Evolutionary conservation across 2,797 vertebrate genomes (phyloP).

Genomic region (Microchirus variegatus): DNA sequence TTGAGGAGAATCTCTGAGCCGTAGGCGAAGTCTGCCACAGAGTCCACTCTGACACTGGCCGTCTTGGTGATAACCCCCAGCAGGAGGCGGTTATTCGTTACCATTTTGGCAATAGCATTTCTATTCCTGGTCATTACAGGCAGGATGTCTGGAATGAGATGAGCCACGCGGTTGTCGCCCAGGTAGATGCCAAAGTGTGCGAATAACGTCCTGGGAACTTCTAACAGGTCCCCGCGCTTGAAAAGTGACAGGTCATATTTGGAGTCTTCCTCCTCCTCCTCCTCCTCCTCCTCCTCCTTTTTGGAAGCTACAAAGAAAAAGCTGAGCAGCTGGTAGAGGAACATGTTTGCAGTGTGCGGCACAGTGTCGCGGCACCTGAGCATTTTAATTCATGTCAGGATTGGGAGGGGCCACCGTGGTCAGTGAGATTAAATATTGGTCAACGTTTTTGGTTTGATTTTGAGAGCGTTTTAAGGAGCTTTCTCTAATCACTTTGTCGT

Average conservation of each 20-base stretch:
- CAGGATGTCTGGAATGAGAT: conserved; percentile 96
- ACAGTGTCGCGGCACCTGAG: conserved; percentile 4
- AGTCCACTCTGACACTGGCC: conserved; percentile 93
- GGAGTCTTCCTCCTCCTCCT: conserved; percentile 57
- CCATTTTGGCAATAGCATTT: conserved; percentile 82
- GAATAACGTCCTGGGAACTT: conserved; percentile 92
- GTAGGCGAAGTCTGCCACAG: conserved; percentile 91
- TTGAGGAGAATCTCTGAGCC: conserved; percentile 91
- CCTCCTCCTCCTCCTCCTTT: conserved; percentile 59
- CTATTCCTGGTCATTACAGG: conserved; percentile 82
- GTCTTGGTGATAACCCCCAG: conserved; percentile 87
- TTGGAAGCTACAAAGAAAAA: conserved; percentile 65
- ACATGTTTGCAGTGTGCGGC: conserved; percentile 66
- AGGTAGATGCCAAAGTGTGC: conserved; percentile 99
- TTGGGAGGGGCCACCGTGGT: conserved; percentile 52
- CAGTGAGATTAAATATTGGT: conserved; percentile 67
- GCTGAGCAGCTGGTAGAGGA: conserved; percentile 74
- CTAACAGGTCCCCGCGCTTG: conserved; percentile 90
- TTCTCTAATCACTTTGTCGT: conserved; percentile 68
- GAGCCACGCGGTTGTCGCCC: conserved; percentile 91
- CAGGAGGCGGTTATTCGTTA: conserved; percentile 92
- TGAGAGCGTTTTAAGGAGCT: conserved; percentile 67
- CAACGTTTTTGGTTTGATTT: conserved; percentile 52
- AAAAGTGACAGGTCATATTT: conserved; percentile 81
- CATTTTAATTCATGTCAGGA: conserved; percentile 67